Evolutionary conservation across 2,113 vertebrate genomes (phyloP).

Genomic region (Manacus vitellinus): DNA sequence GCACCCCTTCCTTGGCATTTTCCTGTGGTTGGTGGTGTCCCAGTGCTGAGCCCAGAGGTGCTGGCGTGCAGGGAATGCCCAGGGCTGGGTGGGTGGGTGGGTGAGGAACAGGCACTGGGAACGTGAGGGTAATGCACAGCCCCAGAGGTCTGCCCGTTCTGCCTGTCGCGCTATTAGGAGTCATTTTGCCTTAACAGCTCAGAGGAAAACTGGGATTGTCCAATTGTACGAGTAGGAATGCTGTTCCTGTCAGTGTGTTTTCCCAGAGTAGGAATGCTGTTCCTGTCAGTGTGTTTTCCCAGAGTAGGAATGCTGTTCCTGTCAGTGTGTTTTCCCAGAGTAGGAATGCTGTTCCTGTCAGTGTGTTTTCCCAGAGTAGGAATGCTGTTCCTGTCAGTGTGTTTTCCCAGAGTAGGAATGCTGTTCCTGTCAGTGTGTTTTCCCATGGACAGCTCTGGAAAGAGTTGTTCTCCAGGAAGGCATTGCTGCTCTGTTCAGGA

Average conservation of each 20-base stretch:
- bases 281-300: too few species aligned
- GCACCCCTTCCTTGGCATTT: fast-evolving
- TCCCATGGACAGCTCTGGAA: fast-evolving
- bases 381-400: not conserved
- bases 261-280: too few species aligned
- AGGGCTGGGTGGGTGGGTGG: fast-evolving
- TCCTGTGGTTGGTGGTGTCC: not conserved
- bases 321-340: too few species aligned
- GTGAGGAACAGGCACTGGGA: fast-evolving
- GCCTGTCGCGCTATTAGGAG: not conserved
- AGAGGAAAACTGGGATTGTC: not conserved
- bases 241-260: not conserved
- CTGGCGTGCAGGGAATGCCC: fast-evolving
- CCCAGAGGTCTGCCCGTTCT: not conserved
- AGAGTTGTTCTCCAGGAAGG: fast-evolving
- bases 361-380: too few species aligned
- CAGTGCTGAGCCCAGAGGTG: not conserved
- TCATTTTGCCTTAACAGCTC: not conserved
- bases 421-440: too few species aligned
- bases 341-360: too few species aligned
- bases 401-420: not conserved
- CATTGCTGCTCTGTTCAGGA: not conserved
- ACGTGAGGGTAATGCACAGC: not conserved
- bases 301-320: too few species aligned
- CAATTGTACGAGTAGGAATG: too few species aligned